These are phyloP conservation scores for Dissostichus mawsoni DNA, from an alignment of 2,113 vertebrate species.

Conservation along the genomic window DNA sequence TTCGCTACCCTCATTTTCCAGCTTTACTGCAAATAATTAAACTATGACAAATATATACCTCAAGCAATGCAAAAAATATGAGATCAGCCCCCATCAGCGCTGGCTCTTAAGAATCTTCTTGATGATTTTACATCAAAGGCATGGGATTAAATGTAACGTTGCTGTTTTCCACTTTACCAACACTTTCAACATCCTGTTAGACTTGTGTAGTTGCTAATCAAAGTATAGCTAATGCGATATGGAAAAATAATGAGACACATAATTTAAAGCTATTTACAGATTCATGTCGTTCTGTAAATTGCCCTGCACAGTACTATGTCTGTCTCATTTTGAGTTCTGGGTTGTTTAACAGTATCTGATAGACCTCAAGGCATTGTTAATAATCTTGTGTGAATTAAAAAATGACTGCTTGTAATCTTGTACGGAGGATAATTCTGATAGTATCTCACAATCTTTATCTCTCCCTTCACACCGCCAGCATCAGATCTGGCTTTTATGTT, in stretches of 20 bases:
- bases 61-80: slow-evolving; percentile 18
- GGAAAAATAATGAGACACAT: slow-evolving; percentile 40
- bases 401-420: slow-evolving; percentile 42
- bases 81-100: slow-evolving; percentile 6
- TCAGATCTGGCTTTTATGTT: not conserved
- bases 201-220: slow-evolving; percentile 41
- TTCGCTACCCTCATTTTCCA: slow-evolving; percentile 33
- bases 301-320: slow-evolving; percentile 18
- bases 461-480: not conserved
- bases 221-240: slow-evolving; percentile 39
- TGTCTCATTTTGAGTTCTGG: slow-evolving; percentile 38
- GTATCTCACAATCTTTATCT: slow-evolving; percentile 34
- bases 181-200: slow-evolving; percentile 35
- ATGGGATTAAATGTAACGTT: slow-evolving; percentile 11
- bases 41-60: slow-evolving; percentile 57
- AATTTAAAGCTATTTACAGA: slow-evolving; percentile 55
- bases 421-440: slow-evolving; percentile 47
- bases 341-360: slow-evolving; percentile 59
- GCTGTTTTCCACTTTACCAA: slow-evolving; percentile 15
- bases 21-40: slow-evolving; percentile 69
- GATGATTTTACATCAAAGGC: slow-evolving; percentile 40
- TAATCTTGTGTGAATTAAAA: slow-evolving; percentile 44
- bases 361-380: slow-evolving; percentile 49
- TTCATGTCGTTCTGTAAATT: slow-evolving; percentile 40
- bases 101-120: slow-evolving; percentile 22